These are phyloP conservation scores for Aurelia sp. DNA, from an alignment of 30 jellyfish, hydroid and myxozoan genomes.

Conservation along the genomic window DNA sequence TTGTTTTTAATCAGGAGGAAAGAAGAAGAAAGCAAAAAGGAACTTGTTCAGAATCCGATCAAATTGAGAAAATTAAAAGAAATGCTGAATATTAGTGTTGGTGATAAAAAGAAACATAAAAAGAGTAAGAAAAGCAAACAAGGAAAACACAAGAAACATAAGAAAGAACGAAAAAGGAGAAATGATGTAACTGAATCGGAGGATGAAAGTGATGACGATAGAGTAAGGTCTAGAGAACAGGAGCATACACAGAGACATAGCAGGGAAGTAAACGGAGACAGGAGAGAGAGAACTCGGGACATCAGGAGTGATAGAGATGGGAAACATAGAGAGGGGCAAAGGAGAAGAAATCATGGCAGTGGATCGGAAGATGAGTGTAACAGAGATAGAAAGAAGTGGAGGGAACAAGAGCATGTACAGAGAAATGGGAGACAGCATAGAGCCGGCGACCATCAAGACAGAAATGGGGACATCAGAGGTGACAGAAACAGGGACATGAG, in stretches of 20 bases:
- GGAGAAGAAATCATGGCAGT: neutral
- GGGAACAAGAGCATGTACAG: no score
- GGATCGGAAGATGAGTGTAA: no score
- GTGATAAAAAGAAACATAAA: conserved; percentile 49
- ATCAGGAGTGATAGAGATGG: no score
- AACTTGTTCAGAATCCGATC: conserved; percentile 81
- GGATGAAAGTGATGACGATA: neutral
- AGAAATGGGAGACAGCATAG: no score
- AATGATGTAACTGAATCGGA: neutral
- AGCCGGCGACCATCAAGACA: no score
- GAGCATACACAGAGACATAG: neutral
- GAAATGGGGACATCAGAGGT: neutral
- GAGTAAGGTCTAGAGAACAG: neutral
- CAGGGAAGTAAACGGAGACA: neutral
- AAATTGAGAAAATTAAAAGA: conserved; percentile 77
- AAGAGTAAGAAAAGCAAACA: conserved; percentile 49
- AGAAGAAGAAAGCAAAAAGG: conserved; percentile 90
- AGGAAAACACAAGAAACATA: conserved; percentile 61
- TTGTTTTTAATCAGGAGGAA: conserved; percentile 84
- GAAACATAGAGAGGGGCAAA: neutral
- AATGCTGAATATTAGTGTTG: conserved; percentile 65
- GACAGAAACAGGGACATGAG: neutral
- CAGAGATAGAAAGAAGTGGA: no score
- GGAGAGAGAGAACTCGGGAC: conserved; percentile 3
- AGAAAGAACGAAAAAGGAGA: conserved; percentile 18